A percentile compares a stretch with the other conserved stretches of the same genome.
These are phyloP conservation scores for Pseudomyrmex concolor DNA, from an alignment of 1,140 invertebrate species.

Conservation along the genomic window DNA sequence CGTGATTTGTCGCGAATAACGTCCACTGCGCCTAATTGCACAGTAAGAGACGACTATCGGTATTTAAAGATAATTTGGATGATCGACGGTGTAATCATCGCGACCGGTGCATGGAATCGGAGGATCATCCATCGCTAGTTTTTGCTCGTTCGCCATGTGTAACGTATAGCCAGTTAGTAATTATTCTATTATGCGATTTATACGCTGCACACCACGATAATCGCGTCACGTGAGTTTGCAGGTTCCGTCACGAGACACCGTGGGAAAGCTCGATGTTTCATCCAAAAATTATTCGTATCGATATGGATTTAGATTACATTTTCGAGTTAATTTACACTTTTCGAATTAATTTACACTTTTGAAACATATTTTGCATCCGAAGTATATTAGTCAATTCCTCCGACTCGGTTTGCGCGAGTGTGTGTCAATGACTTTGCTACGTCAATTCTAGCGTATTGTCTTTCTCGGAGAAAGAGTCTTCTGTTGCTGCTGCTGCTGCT, in stretches of 20 bases:
- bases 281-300: neutral
- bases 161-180: conserved; percentile 44
- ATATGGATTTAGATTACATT: too few species aligned
- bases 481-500: neutral
- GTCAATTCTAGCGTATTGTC: conserved; percentile 46
- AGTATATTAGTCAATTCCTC: conserved; percentile 32
- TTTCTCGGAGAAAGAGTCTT: neutral
- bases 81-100: conserved; percentile 69
- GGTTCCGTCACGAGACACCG: conserved; percentile 54
- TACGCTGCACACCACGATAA: conserved; percentile 60
- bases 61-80: conserved; percentile 78
- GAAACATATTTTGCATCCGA: too few species aligned
- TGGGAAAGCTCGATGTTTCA: conserved; percentile 66
- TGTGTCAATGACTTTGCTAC: conserved; percentile 62
- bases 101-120: conserved; percentile 29
- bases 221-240: conserved; percentile 68
- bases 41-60: conserved; percentile 69
- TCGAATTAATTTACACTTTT: too few species aligned
- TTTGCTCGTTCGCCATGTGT: conserved; percentile 10
- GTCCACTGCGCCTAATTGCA: conserved; percentile 74
- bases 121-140: conserved; percentile 68
- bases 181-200: conserved; percentile 79
- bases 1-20: conserved; percentile 79
- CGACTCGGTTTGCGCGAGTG: conserved; percentile 52
- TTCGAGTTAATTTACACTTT: too few species aligned